phyloP scores from a whole-genome alignment of 2,113 vertebrate genomes.

The Pseudorasbora parva region DNA sequence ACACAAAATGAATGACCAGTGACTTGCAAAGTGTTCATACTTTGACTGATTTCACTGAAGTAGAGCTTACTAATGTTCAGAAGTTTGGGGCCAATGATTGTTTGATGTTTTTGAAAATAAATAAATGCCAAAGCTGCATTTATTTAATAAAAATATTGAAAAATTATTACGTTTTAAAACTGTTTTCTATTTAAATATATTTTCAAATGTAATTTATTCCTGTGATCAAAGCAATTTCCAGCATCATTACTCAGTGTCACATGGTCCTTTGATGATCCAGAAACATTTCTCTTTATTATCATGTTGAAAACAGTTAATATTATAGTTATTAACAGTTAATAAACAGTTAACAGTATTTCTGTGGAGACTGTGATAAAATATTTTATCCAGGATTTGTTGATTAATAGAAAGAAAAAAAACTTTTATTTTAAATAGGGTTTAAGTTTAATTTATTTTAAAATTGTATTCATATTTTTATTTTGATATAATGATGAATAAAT shows the following conservation, averaged over 20 bases:
- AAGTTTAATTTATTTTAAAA: too few species aligned
- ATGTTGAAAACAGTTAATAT: not conserved
- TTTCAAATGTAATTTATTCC: not conserved
- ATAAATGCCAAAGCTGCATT: not conserved
- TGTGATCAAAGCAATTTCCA: not conserved
- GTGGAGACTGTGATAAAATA: not conserved
- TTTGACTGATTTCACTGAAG: too few species aligned
- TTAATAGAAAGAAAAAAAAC: too few species aligned
- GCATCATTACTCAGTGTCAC: not conserved
- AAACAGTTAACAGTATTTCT: not conserved
- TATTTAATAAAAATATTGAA: not conserved
- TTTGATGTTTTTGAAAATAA: not conserved
- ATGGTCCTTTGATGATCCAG: not conserved
- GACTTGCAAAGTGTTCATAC: not conserved
- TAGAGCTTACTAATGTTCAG: too few species aligned
- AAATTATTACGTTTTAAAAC: not conserved
- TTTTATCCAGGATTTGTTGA: too few species aligned
- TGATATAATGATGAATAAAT: too few species aligned
- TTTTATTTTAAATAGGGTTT: too few species aligned
- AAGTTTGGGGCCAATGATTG: too few species aligned
- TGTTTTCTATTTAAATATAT: not conserved
- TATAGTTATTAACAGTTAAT: too few species aligned
- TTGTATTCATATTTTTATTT: too few species aligned
- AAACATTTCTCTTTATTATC: not conserved
- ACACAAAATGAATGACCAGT: not conserved